Conservation (phyloP, 2,113 vertebrate species). For the Trochalopteron elliotii region DNA sequence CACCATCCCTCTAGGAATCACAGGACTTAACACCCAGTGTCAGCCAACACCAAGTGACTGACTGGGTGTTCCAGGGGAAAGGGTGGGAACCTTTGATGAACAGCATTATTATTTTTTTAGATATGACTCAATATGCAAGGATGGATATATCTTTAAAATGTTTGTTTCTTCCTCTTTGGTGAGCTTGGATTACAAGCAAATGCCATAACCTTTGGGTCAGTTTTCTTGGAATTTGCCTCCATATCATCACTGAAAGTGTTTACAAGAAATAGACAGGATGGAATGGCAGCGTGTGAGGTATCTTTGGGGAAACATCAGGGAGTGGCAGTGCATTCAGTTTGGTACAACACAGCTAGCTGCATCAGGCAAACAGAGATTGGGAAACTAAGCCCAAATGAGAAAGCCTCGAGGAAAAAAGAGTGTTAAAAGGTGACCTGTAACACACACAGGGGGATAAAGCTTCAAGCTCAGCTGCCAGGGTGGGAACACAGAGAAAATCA, state of each 20-base stretch:
- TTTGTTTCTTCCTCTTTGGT: constrained; percentile 28
- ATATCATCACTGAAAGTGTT: constrained; percentile 24
- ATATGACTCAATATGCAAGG: not conserved
- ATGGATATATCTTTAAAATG: not conserved
- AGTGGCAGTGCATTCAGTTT: constrained; percentile 8
- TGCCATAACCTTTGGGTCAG: not conserved
- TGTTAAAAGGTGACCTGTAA: not conserved
- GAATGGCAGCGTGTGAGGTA: constrained; percentile 21
- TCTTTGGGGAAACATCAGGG: constrained; percentile 35
- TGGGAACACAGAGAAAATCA: not conserved
- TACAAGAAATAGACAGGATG: not conserved
- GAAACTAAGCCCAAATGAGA: not conserved
- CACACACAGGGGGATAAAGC: not conserved
- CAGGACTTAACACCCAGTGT: not conserved
- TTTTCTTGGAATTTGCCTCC: constrained; percentile 51
- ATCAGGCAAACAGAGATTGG: not conserved
- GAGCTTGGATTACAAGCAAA: constrained; percentile 8
- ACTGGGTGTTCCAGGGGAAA: not conserved
- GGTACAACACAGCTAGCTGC: not conserved
- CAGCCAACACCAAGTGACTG: not conserved
- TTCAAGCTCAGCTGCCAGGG: not conserved
- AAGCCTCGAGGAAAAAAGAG: not conserved
- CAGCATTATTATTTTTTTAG: not conserved
- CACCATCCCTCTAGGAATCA: not conserved
- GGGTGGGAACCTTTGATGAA: not conserved